A percentile compares a stretch with the other conserved stretches of the same genome.
Conservation (phyloP, 2,113 vertebrate genomes). For the Sciurus niger region DNA sequence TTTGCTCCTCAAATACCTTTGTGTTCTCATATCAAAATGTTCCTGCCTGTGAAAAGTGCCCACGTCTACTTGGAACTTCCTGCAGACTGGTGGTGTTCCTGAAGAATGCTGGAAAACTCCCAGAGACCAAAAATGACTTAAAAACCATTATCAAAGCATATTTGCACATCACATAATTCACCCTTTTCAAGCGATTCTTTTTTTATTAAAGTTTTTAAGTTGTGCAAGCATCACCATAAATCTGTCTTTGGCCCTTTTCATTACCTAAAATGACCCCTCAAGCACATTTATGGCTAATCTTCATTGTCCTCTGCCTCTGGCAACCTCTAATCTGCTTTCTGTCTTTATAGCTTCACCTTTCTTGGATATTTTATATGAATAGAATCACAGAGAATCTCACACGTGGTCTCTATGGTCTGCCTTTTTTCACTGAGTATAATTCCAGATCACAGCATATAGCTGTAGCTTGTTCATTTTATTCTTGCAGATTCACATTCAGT, state of each 20-base stretch:
- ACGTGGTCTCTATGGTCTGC: background rate
- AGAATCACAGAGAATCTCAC: background rate
- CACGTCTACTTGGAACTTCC: background rate
- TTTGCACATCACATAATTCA: background rate
- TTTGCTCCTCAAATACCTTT: background rate
- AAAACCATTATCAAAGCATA: background rate
- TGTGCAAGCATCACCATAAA: background rate
- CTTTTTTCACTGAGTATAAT: background rate
- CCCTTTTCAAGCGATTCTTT: background rate
- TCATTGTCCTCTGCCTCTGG: background rate
- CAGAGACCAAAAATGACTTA: background rate
- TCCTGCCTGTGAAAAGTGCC: background rate
- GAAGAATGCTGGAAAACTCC: background rate
- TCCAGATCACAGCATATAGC: background rate
- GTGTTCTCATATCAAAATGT: background rate
- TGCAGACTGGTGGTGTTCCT: background rate
- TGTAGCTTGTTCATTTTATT: background rate
- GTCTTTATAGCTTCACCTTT: conserved; percentile 1
- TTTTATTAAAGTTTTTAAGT: background rate
- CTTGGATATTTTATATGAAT: background rate
- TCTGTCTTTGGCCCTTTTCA: background rate
- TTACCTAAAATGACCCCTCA: background rate
- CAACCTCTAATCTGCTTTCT: background rate
- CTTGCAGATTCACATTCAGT: background rate
- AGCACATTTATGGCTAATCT: background rate